These are phyloP conservation scores for Serranus cabrilla DNA, from an alignment of 2,797 vertebrate genomes.

Conservation along the genomic window DNA sequence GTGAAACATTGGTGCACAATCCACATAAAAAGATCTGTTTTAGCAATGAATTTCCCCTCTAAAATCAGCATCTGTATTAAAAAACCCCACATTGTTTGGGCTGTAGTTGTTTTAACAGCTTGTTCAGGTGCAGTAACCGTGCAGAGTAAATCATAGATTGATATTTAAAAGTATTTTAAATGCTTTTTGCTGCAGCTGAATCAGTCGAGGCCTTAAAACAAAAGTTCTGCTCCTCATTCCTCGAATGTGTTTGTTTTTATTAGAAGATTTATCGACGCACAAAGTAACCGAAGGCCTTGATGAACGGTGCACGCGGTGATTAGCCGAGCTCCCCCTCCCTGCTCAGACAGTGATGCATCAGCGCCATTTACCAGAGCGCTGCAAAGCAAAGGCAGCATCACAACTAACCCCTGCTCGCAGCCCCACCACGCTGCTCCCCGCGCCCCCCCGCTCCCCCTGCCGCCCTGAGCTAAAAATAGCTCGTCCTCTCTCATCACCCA, in stretches of 20 bases:
- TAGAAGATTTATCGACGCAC: not conserved
- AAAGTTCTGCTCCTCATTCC: not conserved
- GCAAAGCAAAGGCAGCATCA: conserved; percentile 45
- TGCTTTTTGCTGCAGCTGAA: not conserved
- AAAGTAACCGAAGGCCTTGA: not conserved
- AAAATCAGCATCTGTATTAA: too few relatives aligned
- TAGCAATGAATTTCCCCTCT: too few relatives aligned
- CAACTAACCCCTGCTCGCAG: conserved; percentile 27
- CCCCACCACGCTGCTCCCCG: conserved; percentile 29
- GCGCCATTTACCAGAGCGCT: conserved; percentile 63
- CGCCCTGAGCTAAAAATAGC: conserved; percentile 81
- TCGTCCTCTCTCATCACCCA: conserved; percentile 73
- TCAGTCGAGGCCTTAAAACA: not conserved
- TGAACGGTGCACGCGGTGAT: conserved; percentile 7
- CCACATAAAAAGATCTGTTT: too few relatives aligned
- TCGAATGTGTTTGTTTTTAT: not conserved
- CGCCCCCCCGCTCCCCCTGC: conserved; percentile 13
- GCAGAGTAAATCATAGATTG: not conserved
- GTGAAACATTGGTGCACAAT: too few relatives aligned
- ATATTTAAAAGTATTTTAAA: not conserved
- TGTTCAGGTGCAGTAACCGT: too few relatives aligned
- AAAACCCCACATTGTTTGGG: too few relatives aligned
- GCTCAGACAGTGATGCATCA: conserved; percentile 63
- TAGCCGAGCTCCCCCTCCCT: not conserved
- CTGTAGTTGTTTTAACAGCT: too few relatives aligned